Conservation (phyloP, 2,797 vertebrate species). For the Labroides dimidiatus region DNA sequence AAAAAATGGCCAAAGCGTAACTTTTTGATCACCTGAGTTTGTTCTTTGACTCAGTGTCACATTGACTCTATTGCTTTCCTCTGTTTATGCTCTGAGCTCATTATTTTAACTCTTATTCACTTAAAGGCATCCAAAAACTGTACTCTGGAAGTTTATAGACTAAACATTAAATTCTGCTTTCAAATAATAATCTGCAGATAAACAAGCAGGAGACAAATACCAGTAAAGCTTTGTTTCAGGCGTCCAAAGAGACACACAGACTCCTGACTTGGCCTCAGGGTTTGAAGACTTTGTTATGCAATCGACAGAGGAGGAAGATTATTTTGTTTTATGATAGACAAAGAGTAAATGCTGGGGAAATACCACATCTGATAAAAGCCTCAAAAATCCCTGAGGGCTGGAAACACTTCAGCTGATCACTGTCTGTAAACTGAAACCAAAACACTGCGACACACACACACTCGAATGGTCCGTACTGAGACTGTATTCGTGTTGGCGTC, state of each 20-base stretch:
- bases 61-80: too few species aligned
- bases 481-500: slow-evolving; percentile 26
- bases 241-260: neutral
- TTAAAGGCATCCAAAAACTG: too few species aligned
- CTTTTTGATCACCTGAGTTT: too few species aligned
- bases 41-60: too few species aligned
- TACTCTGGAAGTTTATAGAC: too few species aligned
- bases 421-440: neutral
- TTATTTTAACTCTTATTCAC: too few species aligned
- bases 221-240: too few species aligned
- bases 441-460: neutral
- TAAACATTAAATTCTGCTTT: too few species aligned
- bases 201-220: neutral
- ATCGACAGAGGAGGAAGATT: neutral
- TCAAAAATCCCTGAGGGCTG: neutral
- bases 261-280: neutral
- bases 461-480: neutral
- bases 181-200: too few species aligned
- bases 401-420: neutral
- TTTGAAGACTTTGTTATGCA: slow-evolving; percentile 9
- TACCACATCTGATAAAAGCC: slow-evolving; percentile 6
- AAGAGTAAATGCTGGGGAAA: slow-evolving; percentile 7
- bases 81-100: too few species aligned
- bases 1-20: too few species aligned
- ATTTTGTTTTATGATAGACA: slow-evolving; percentile 29